Base-by-base conservation (phyloP, 2,888 invertebrate species). In the Rhopalosiphum nymphaeae region DNA sequence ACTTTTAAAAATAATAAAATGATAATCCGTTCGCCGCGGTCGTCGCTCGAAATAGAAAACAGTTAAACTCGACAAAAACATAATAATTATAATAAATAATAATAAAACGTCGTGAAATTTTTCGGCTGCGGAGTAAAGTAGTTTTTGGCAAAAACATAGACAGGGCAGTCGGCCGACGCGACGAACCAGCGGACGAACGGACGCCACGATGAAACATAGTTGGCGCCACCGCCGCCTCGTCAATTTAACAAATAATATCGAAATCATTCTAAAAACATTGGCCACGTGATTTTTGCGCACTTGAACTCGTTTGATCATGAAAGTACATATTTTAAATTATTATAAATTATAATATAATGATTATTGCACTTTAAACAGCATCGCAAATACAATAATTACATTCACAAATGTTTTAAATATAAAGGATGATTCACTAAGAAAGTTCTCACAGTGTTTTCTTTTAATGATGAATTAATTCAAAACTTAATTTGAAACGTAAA, bases 91-190 rank as follows among this genome's bases (percentile, higher is more conserved):
- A 21, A 42, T 78, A 78, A 36, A 78, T 36, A 78, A 78, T 36
- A 78, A 78, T 78, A 36, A 36, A 78, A 78, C 78, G 21, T 53
- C 53, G 53, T 53, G 21, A 36, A 78, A 78, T 21, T 78, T 36
- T 78, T 78, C 21, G 21, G 36, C 78, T 42, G 36, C 21, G 9
- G 36, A 78, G 36, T 78, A 78, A 78, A 78, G 78, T 78, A 78
- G 78, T 78, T 78, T 78, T 78, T 78, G 78, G 78, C 78, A 78
- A 78, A 78, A 78, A 78, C 78, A 78, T 78, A 36, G 21, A 21
- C 36, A 36, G 21, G 21, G 36, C 78, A 21, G 9, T 78, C 78
- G 36, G 78, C 36, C 36, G 36, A 42, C 78, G 21, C 36, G 36
- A 36, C 67, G 11, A 29, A 61, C 53, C 53, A 21, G 5, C 36